phyloP scores from a whole-genome alignment of 1,140 invertebrate species.

The Brachionus calyciflorus region DNA sequence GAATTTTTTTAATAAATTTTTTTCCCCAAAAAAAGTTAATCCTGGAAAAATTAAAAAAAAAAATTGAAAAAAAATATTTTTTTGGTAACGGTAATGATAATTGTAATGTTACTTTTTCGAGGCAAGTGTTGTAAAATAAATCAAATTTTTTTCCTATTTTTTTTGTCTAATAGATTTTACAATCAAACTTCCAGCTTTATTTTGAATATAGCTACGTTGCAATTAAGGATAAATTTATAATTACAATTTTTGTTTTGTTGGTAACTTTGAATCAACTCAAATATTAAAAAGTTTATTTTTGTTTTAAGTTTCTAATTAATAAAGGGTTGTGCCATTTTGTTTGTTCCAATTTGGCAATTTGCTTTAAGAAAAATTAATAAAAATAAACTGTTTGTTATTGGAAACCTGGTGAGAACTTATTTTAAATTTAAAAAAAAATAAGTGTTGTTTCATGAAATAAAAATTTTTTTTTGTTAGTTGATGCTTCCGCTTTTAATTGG shows the following conservation, averaged over 20 bases:
- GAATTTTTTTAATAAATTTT: too few species aligned
- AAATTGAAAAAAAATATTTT: too few species aligned
- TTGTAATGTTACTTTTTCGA: too few species aligned
- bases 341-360: constrained; percentile 29
- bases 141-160: too few species aligned
- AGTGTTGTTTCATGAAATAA: too few species aligned
- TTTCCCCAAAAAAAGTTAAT: too few species aligned
- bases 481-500: constrained; percentile 33
- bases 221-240: constrained; percentile 2
- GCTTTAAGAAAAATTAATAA: neutral
- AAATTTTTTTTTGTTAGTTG: neutral
- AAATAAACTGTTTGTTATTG: neutral
- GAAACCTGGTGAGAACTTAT: constrained; percentile 11
- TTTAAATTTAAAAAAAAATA: neutral
- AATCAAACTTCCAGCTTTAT: constrained; percentile 40
- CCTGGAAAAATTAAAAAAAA: too few species aligned
- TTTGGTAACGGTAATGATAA: too few species aligned
- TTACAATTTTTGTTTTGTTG: constrained; percentile 27
- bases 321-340: constrained; percentile 21
- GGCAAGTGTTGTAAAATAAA: too few species aligned
- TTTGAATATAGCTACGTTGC: constrained; percentile 39
- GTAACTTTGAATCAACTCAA: neutral
- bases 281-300: neutral
- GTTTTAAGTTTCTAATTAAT: neutral
- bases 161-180: constrained; percentile 1